A percentile compares a stretch with the other conserved stretches of the same genome.
Conservation (phyloP, 2,888 invertebrate genomes). For the Schizotus pectinicornis region DNA sequence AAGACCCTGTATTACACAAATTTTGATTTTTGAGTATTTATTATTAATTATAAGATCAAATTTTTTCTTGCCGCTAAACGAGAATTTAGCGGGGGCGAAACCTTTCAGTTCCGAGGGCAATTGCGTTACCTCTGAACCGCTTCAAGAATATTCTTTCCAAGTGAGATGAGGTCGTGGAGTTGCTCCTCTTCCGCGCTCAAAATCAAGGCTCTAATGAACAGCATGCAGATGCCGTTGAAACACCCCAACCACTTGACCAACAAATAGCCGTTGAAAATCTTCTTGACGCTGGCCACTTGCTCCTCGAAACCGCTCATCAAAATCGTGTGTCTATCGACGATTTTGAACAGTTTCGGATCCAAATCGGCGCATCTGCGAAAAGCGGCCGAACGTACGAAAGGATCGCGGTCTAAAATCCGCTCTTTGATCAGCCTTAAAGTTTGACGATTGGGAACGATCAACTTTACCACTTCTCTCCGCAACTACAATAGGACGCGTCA, state of each 20-base stretch:
- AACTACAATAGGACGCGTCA: constrained; percentile 30
- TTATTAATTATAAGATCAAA: too few relatives aligned
- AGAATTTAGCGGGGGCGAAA: too few relatives aligned
- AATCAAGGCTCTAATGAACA: constrained; percentile 74
- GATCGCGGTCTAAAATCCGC: constrained; percentile 78
- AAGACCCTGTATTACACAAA: too few relatives aligned
- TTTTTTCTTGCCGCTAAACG: too few relatives aligned
- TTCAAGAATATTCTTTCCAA: constrained; percentile 61
- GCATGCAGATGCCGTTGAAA: constrained; percentile 72
- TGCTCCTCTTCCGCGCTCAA: constrained; percentile 71
- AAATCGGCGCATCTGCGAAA: constrained; percentile 50
- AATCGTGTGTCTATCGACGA: constrained; percentile 68
- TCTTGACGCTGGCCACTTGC: constrained; percentile 61
- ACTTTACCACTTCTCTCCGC: constrained; percentile 40
- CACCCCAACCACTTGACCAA: constrained; percentile 79
- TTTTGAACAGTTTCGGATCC: constrained; percentile 60
- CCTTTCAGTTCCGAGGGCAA: too few relatives aligned
- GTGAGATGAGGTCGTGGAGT: constrained; percentile 65
- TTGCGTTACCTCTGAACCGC: constrained; percentile 62
- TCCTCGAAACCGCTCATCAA: constrained; percentile 71
- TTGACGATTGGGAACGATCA: constrained; percentile 39
- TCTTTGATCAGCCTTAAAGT: constrained; percentile 58
- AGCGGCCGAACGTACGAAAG: constrained; percentile 70
- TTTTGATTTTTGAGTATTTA: too few relatives aligned
- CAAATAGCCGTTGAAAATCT: constrained; percentile 59